A percentile compares a stretch with the other conserved stretches of the same genome.
phyloP scores from a whole-genome alignment of 2,113 vertebrate genomes.

The Myotis lucifugus region DNA sequence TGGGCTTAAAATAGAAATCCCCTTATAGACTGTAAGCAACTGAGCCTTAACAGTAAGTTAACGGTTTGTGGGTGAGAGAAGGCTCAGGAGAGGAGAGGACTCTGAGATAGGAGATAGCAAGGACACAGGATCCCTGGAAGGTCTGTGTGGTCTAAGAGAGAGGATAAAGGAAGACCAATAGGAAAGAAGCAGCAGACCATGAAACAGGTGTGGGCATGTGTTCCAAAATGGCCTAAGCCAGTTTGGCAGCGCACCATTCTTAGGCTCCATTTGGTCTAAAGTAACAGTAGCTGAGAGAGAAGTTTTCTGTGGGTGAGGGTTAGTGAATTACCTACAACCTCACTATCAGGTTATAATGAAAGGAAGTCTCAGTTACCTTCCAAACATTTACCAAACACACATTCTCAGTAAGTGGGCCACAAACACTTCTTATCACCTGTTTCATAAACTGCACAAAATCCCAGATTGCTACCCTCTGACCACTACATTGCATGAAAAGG shows the following conservation, averaged over 20 bases:
- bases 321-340: neutral
- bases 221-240: neutral
- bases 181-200: neutral
- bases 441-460: neutral
- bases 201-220: neutral
- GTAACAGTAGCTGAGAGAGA: neutral
- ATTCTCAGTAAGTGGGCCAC: neutral
- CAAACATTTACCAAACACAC: neutral
- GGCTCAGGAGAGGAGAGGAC: neutral
- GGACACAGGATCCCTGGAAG: neutral
- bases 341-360: neutral
- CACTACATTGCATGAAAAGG: neutral
- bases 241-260: no score
- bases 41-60: neutral
- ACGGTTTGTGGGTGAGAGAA: neutral
- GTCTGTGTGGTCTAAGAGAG: neutral
- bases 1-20: neutral
- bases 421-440: neutral
- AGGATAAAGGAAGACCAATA: neutral
- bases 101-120: neutral
- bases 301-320: neutral
- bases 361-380: neutral
- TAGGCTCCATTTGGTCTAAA: neutral
- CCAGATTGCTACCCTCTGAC: neutral
- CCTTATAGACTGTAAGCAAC: neutral